phyloP scores from a whole-genome alignment of 2,113 vertebrate species.

The Monopterus albus region DNA sequence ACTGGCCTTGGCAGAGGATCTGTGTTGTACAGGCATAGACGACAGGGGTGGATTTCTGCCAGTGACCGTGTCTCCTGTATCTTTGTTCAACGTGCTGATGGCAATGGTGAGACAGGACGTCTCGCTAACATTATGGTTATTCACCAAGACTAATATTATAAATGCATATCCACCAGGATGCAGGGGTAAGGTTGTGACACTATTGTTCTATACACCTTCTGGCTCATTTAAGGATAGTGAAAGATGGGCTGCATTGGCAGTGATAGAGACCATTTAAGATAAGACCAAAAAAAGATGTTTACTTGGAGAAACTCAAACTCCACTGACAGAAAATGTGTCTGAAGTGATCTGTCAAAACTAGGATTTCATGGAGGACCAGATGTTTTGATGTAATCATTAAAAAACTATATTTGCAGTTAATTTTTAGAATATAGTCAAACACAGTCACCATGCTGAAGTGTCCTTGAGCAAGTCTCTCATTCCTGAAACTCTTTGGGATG shows the following conservation, averaged over 20 bases:
- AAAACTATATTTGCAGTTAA: background rate
- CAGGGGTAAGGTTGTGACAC: background rate
- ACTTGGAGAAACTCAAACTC: background rate
- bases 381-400: background rate
- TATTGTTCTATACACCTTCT: constrained; percentile 28
- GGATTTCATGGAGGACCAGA: background rate
- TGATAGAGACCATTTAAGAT: background rate
- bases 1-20: constrained; percentile 23
- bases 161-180: background rate
- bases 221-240: constrained; percentile 32
- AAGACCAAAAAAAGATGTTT: background rate
- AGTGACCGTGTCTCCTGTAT: constrained; percentile 3
- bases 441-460: background rate
- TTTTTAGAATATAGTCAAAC: too few species aligned
- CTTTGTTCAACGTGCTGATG: constrained; percentile 2
- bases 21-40: constrained; percentile 1
- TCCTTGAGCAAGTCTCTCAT: constrained; percentile 13
- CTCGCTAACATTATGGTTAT: background rate
- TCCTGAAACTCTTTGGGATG: background rate
- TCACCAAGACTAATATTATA: background rate
- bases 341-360: constrained; percentile 10
- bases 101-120: background rate
- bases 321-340: background rate
- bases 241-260: background rate
- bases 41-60: background rate